These are phyloP conservation scores for Eilema depressum DNA, from an alignment of 2,888 invertebrate species.

Conservation along the genomic window DNA sequence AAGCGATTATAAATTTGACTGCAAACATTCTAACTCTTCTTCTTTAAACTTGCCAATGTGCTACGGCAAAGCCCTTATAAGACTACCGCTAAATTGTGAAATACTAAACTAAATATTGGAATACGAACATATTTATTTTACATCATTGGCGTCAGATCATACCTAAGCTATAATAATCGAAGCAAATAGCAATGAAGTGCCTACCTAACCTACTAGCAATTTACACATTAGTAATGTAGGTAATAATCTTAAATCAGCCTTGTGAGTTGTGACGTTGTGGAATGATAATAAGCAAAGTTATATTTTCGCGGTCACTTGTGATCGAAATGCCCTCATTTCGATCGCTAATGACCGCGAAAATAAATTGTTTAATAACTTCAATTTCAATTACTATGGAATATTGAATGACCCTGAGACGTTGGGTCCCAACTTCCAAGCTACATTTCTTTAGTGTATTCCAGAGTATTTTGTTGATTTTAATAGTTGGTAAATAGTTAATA, in stretches of 20 bases:
- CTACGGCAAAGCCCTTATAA: slow-evolving; percentile 16
- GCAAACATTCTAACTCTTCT: neutral
- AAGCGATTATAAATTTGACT: neutral
- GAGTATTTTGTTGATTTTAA: too few relatives aligned
- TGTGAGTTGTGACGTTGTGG: slow-evolving; percentile 42
- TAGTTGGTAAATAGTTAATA: too few relatives aligned
- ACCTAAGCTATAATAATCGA: slow-evolving; percentile 23
- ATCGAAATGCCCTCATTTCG: slow-evolving; percentile 60
- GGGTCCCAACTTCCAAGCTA: neutral
- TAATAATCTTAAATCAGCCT: slow-evolving; percentile 65
- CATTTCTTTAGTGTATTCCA: neutral
- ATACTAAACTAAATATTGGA: slow-evolving; percentile 29
- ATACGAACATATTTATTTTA: slow-evolving; percentile 8
- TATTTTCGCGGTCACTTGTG: slow-evolving; percentile 1
- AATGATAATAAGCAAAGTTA: slow-evolving; percentile 41
- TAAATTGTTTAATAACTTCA: slow-evolving; percentile 44
- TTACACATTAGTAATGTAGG: slow-evolving; percentile 52
- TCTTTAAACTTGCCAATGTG: slow-evolving; percentile 26
- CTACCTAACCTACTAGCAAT: slow-evolving; percentile 41
- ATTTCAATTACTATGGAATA: slow-evolving; percentile 8
- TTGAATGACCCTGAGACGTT: slow-evolving; percentile 3
- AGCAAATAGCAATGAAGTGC: slow-evolving; percentile 39
- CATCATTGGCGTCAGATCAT: neutral
- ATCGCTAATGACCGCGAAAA: slow-evolving; percentile 56
- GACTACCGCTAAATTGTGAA: slow-evolving; percentile 33